Conservation (phyloP, 2,113 vertebrate genomes). For the Spilogale gracilis region DNA sequence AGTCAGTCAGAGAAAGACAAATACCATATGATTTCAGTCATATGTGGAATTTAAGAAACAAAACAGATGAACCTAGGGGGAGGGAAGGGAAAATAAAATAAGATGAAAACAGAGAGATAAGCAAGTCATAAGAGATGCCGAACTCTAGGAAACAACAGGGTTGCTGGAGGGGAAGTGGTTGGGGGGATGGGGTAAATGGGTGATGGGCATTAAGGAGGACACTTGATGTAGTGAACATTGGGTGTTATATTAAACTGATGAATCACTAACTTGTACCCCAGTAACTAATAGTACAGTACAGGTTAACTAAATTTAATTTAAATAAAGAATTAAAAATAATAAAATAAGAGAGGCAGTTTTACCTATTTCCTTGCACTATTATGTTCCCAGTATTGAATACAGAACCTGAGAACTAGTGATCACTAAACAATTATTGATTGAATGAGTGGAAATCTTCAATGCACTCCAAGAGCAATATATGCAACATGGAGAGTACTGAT, state of each 20-base stretch:
- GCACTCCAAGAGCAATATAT: not conserved
- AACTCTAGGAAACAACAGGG: not conserved
- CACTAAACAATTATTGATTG: not conserved
- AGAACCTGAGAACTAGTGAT: not conserved
- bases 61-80: not conserved
- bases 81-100: not conserved
- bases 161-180: not conserved
- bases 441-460: not conserved
- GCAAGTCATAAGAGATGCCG: not conserved
- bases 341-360: not conserved
- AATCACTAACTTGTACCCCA: not conserved
- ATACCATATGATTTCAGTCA: not conserved
- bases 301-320: not conserved
- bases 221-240: not conserved
- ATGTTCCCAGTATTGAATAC: not conserved
- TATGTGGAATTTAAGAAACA: not conserved
- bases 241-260: not conserved
- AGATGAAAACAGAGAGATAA: not conserved
- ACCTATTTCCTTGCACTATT: not conserved
- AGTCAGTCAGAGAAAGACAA: not conserved
- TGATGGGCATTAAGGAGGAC: not conserved
- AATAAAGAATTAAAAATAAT: not conserved
- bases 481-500: not conserved
- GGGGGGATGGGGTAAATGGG: not conserved
- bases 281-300: not conserved